Percentiles rank a stretch among this genome's conserved stretches.
Evolutionary conservation across 2,113 vertebrate species (phyloP).

Genomic region (Macquaria australasica): DNA sequence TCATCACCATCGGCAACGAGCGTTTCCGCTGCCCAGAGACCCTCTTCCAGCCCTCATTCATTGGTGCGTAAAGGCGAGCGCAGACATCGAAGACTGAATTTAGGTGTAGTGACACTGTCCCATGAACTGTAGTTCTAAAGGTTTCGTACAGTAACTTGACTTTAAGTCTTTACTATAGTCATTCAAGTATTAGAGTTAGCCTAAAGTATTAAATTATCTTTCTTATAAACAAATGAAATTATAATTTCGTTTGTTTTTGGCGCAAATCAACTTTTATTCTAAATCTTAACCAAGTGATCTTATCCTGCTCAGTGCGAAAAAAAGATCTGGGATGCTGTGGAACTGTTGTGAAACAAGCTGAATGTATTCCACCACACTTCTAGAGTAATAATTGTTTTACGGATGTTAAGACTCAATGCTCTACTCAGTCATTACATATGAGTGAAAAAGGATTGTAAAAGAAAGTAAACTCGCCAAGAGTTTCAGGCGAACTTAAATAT

Average conservation of each 20-base stretch:
- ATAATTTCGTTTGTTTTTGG: not conserved
- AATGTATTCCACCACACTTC: not conserved
- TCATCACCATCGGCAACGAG: conserved; percentile 97
- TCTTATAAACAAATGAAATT: not conserved
- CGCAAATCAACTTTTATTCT: not conserved
- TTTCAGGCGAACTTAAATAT: not conserved
- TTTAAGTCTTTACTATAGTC: not conserved
- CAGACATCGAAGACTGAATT: not conserved
- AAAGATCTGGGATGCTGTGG: not conserved
- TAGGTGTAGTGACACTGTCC: not conserved
- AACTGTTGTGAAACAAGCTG: not conserved
- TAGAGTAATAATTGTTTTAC: not conserved
- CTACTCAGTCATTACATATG: not conserved
- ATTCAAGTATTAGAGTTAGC: not conserved
- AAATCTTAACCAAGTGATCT: not conserved
- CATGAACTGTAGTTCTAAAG: not conserved
- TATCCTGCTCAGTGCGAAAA: not conserved
- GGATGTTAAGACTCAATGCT: not conserved
- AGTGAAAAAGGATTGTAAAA: not conserved
- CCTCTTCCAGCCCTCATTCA: conserved; percentile 96
- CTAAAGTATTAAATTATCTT: too few species aligned
- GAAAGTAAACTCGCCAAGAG: not conserved
- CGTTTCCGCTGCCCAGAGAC: conserved; percentile 97
- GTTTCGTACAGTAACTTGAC: not conserved
- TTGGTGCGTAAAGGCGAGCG: conserved; percentile 86